Conservation (phyloP, 2,888 invertebrate species). For the Eustalomyia histrio region DNA sequence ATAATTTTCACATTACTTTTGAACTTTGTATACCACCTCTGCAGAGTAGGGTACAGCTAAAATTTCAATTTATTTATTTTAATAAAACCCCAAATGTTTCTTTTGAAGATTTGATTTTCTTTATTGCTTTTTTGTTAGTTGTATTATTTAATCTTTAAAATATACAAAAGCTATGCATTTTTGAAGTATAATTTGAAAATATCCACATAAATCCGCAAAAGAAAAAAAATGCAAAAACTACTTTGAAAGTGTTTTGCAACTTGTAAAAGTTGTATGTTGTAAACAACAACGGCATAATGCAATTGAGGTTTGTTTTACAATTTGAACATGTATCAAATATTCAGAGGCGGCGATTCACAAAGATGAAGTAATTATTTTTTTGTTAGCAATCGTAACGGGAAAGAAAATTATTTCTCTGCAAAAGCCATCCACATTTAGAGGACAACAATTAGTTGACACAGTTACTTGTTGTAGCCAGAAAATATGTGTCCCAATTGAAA, state of each 20-base stretch:
- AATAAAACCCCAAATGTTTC: neutral
- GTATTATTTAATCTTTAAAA: neutral
- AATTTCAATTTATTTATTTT: neutral
- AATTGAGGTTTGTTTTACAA: neutral
- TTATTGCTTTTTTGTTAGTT: neutral
- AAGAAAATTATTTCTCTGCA: too few relatives aligned
- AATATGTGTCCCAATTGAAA: too few relatives aligned
- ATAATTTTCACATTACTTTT: too few relatives aligned
- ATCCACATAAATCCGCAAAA: neutral
- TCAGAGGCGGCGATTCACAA: neutral
- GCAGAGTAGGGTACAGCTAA: too few relatives aligned
- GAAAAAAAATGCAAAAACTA: neutral
- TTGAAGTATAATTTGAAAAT: neutral
- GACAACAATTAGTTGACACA: too few relatives aligned
- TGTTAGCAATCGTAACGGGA: too few relatives aligned
- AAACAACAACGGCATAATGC: slow-evolving; percentile 25
- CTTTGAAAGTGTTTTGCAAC: slow-evolving; percentile 16
- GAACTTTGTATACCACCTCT: too few relatives aligned
- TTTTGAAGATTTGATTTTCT: neutral
- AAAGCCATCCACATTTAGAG: too few relatives aligned
- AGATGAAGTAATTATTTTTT: neutral
- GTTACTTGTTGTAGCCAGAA: too few relatives aligned
- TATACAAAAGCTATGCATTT: neutral
- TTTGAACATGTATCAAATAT: neutral
- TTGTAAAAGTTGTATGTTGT: neutral